Percentiles rank a stretch among this genome's conserved stretches.
Evolutionary conservation across 1,140 invertebrate species (phyloP).

Genomic region (Lysiphlebus fabarum): DNA sequence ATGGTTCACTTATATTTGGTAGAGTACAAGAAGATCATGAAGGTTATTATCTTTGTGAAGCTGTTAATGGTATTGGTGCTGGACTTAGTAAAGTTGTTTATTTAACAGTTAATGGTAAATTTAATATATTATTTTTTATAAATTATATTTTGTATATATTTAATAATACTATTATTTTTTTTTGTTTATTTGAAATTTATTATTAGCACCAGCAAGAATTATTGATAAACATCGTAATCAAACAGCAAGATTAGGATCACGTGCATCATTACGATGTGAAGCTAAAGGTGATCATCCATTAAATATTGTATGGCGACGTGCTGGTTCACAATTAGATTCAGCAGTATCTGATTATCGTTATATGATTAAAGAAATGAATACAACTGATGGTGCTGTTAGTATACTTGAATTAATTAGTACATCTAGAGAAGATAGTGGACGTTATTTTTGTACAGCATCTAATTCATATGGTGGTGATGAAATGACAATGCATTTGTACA

Average conservation of each 20-base stretch:
- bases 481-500: slow-evolving; percentile 84
- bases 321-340: slow-evolving; percentile 47
- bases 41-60: slow-evolving; percentile 89
- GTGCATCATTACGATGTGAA: slow-evolving; percentile 79
- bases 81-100: slow-evolving; percentile 85
- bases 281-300: slow-evolving; percentile 86
- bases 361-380: slow-evolving; percentile 48
- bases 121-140: no score
- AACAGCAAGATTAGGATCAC: slow-evolving; percentile 61
- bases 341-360: slow-evolving; percentile 52
- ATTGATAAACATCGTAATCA: slow-evolving; percentile 64
- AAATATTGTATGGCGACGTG: slow-evolving; percentile 74
- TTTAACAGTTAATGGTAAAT: slow-evolving; percentile 80
- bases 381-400: slow-evolving; percentile 70
- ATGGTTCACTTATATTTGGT: slow-evolving; percentile 77
- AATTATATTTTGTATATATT: no score
- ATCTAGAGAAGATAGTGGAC: slow-evolving; percentile 81
- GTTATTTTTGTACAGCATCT: slow-evolving; percentile 82
- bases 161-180: no score
- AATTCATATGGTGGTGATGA: slow-evolving; percentile 89
- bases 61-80: slow-evolving; percentile 84
- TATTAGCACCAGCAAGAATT: slow-evolving; percentile 79
- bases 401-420: slow-evolving; percentile 80
- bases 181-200: no score
- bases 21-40: slow-evolving; percentile 80